Evolutionary conservation across 2,113 vertebrate genomes (phyloP).

Genomic region (Pygoscelis antarcticus): DNA sequence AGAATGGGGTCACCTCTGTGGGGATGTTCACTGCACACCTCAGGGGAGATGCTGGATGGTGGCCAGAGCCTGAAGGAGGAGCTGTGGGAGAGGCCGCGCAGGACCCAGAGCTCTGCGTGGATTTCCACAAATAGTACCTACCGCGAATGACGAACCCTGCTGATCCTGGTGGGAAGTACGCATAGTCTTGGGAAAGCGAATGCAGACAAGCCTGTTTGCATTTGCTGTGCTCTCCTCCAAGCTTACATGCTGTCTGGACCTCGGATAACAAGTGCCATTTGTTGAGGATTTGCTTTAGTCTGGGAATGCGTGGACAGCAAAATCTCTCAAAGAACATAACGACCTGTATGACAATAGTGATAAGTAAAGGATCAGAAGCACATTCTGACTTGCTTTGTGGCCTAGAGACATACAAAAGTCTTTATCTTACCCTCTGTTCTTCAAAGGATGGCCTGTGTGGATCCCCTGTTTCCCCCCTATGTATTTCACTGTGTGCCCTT

Average conservation of each 20-base stretch:
- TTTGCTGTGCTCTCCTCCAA: background rate
- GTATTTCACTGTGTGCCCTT: background rate
- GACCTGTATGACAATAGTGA: background rate
- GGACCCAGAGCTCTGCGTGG: background rate
- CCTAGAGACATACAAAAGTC: background rate
- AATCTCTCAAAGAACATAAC: background rate
- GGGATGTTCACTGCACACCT: background rate
- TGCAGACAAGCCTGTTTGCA: background rate
- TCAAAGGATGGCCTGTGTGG: background rate
- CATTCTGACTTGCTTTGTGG: background rate
- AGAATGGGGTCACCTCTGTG: accelerated
- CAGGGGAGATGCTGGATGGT: background rate
- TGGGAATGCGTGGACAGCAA: background rate
- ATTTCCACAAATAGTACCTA: background rate
- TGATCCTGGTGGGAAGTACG: background rate
- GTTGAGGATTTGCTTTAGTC: background rate
- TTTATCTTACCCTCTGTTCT: background rate
- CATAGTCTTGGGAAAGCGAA: background rate
- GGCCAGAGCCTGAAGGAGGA: background rate
- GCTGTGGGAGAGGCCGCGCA: background rate
- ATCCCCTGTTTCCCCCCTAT: background rate
- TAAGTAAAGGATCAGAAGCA: background rate
- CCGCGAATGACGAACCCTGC: accelerated
- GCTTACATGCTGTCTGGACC: background rate
- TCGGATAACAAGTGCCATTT: background rate